Evolutionary conservation across 2,797 vertebrate genomes (phyloP).

Genomic region (Fringilla coelebs): DNA sequence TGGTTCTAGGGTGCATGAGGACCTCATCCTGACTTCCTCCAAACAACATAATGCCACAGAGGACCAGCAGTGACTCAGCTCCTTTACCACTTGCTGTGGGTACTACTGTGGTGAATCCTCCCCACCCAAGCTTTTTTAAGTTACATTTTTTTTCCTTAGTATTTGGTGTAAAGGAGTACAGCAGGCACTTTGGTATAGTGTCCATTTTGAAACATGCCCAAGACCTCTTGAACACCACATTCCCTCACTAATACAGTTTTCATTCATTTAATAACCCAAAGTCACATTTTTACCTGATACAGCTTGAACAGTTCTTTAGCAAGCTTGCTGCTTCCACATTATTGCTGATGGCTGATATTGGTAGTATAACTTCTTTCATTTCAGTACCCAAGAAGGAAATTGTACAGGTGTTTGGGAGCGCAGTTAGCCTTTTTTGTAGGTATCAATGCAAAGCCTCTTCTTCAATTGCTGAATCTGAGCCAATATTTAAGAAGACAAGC

Average conservation of each 20-base stretch:
- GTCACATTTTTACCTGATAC: not conserved
- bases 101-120: not conserved
- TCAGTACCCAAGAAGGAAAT: not conserved
- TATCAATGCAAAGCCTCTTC: not conserved
- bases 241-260: not conserved
- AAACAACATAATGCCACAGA: not conserved
- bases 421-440: not conserved
- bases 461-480: fast-evolving
- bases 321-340: not conserved
- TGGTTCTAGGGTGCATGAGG: not conserved
- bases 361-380: not conserved
- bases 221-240: not conserved
- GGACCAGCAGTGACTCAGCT: not conserved
- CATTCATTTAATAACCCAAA: not conserved
- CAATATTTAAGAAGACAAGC: not conserved
- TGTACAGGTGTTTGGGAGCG: not conserved
- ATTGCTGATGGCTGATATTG: not conserved
- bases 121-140: not conserved
- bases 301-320: not conserved
- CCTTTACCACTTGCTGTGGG: not conserved
- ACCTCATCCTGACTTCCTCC: not conserved
- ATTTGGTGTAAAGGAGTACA: not conserved
- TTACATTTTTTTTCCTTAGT: not conserved
- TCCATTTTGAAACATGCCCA: not conserved
- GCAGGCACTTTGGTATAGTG: not conserved